Evolutionary conservation across 2,797 vertebrate species (phyloP), one percentile per base, ranked within the genome.

Genomic region (Notolepis coatsorum): DNA sequence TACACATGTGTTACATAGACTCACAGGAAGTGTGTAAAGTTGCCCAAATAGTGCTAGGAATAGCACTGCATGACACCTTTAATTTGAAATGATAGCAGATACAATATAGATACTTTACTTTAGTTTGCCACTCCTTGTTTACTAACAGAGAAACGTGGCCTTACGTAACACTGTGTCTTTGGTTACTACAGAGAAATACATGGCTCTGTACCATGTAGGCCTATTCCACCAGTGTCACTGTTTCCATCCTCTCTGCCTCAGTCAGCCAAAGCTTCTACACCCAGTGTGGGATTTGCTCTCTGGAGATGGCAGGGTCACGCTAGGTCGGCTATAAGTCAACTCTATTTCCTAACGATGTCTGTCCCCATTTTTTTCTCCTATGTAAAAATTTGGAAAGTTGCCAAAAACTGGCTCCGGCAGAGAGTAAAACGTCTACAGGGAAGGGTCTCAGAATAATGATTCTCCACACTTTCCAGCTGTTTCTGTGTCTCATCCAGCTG

Each of bases 391-490:
- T 50, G 74, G 52, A 63, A 49, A 15, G 84, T 72, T 28, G 80
- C 82, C 46, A 81, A 62, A 65, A n/a, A n/a, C 33, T 49, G 6
- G 79, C 75, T 17, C 83, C 78, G 24, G 77, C 68, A 12, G 78
- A 85, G 28, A 66, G 62, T 21, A 80, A 73, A 38, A 82, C 59
- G 28, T 79, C 82, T 5, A 38, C 68, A 5, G 4, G 24, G 23
- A 84, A 79, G 71, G 83, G 79, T 0, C 68, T 79, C 10, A 78
- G 38, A 17, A 89, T 84, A 0, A 77, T 89, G n/a, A 3, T 49
- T 7, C 76, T 88, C 27, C 86, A 87, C 31, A 66, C 23, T 41
- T 53, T 84, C 12, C 86, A 88, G 77, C 43, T 88, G 24, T 9
- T 87, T 0, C 77, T 88, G 2, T 88, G 64, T 59, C 71, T 88